Percentiles rank a stretch among this genome's conserved stretches.
These are phyloP conservation scores for Malacoctenus gilli DNA, from an alignment of 2,797 vertebrate genomes.

Conservation along the genomic window DNA sequence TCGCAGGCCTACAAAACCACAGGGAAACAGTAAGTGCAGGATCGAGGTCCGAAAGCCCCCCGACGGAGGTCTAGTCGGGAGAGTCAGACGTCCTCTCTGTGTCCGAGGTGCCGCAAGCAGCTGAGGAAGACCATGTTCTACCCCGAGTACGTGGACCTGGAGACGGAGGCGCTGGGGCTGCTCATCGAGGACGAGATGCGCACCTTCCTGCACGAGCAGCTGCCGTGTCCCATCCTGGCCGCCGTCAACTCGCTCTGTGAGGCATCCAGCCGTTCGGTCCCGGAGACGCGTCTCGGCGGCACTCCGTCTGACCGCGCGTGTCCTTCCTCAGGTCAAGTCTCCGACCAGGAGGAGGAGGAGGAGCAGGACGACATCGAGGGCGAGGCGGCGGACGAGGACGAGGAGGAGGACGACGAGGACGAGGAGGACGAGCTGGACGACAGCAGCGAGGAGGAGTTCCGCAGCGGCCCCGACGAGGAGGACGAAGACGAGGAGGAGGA, in stretches of 20 bases:
- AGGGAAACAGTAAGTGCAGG: slow-evolving; percentile 76
- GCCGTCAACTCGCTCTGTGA: slow-evolving; percentile 69
- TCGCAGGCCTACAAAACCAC: slow-evolving; percentile 74
- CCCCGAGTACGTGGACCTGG: slow-evolving; percentile 67
- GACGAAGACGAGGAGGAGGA: slow-evolving; percentile 65
- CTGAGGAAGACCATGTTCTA: slow-evolving; percentile 75
- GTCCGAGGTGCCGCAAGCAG: slow-evolving; percentile 65
- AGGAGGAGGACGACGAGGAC: slow-evolving; percentile 48
- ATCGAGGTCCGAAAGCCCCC: too few relatives aligned
- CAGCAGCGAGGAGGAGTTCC: slow-evolving; percentile 72
- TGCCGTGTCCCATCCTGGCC: slow-evolving; percentile 49
- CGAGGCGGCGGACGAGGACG: slow-evolving; percentile 47
- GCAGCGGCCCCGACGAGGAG: slow-evolving; percentile 71
- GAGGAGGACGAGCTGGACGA: slow-evolving; percentile 60
- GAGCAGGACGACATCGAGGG: slow-evolving; percentile 61
- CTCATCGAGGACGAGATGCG: slow-evolving; percentile 74
- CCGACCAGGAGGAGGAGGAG: slow-evolving; percentile 59
- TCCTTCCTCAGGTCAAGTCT: slow-evolving; percentile 44
- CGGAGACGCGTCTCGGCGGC: too few relatives aligned
- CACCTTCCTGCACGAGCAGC: slow-evolving; percentile 66
- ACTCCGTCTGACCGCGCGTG: too few relatives aligned
- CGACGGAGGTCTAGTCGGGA: too few relatives aligned
- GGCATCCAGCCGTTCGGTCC: slow-evolving; percentile 4
- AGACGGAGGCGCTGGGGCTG: slow-evolving; percentile 63
- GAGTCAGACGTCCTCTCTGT: slow-evolving; percentile 16